Evolutionary conservation across 2,888 invertebrate species (phyloP).

Genomic region (Limnephilus rhombicus): DNA sequence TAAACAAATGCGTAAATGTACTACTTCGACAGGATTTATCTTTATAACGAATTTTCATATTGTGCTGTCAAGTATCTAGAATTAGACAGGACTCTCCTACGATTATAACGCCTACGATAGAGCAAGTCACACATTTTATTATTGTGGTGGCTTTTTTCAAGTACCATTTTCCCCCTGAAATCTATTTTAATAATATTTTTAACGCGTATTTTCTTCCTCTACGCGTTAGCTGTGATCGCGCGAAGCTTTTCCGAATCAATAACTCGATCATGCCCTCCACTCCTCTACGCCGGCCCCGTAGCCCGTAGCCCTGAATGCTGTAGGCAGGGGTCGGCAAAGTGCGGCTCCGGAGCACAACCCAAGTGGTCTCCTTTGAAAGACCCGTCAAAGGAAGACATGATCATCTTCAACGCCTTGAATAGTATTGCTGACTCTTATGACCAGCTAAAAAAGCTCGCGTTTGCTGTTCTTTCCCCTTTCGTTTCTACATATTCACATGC

Average conservation of each 20-base stretch:
- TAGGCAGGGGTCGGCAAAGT: no score
- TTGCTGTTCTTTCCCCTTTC: conserved; percentile 64
- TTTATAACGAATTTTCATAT: neutral
- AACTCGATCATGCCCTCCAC: neutral
- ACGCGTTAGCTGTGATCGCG: neutral
- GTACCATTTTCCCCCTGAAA: neutral
- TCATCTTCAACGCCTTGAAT: conserved; percentile 65
- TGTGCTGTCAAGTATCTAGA: neutral
- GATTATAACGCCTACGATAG: neutral
- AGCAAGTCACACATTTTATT: neutral
- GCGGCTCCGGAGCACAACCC: no score
- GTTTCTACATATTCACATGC: conserved; percentile 61
- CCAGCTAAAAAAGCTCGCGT: conserved; percentile 61
- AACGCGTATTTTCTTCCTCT: neutral
- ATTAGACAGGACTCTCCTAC: neutral
- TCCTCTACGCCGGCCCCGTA: neutral
- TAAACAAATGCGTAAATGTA: no score
- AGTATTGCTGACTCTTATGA: conserved; percentile 63
- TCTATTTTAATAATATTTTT: neutral
- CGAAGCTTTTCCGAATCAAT: neutral
- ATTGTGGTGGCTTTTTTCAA: neutral
- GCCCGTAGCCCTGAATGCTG: neutral
- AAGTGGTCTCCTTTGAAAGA: conserved; percentile 64
- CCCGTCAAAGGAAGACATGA: conserved; percentile 64
- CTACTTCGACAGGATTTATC: no score